Percentiles rank a stretch among this genome's conserved stretches.
Evolutionary conservation across 2,888 invertebrate genomes (phyloP).

Genomic region (Pollenia griseotomentosa): DNA sequence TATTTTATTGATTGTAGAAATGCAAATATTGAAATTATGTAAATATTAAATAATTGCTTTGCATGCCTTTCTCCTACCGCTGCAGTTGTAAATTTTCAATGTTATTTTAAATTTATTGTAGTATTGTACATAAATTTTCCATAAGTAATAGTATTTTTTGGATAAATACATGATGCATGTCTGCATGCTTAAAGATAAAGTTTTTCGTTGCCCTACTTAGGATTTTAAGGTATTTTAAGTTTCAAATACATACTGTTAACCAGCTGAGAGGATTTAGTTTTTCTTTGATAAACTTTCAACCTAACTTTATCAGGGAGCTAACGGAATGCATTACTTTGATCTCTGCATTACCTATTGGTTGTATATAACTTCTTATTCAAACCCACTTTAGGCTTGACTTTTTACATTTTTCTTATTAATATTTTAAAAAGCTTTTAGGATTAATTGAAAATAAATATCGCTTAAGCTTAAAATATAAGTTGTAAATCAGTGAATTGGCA

Average conservation of each 20-base stretch:
- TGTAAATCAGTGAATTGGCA: no score
- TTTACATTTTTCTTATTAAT: no score
- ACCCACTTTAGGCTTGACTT: no score
- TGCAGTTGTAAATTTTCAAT: background rate
- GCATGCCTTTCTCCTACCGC: background rate
- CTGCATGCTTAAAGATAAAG: conserved; percentile 64
- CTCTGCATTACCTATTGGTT: no score
- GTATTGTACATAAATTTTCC: conserved; percentile 53
- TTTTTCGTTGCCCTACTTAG: conserved; percentile 56
- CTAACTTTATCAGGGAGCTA: no score
- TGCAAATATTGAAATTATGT: background rate
- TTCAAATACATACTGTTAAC: background rate
- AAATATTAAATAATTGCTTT: conserved; percentile 40
- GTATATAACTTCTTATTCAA: no score
- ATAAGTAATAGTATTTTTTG: conserved; percentile 53
- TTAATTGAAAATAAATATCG: no score
- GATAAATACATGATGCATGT: conserved; percentile 67
- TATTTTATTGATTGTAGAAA: conserved; percentile 12
- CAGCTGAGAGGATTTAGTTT: no score
- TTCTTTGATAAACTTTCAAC: no score
- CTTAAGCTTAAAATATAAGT: no score
- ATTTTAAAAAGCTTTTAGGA: no score
- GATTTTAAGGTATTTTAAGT: background rate
- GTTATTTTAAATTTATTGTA: conserved; percentile 46
- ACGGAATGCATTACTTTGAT: no score